phyloP scores from a whole-genome alignment of 2,113 vertebrate genomes.

The Pomatostomus ruficeps region DNA sequence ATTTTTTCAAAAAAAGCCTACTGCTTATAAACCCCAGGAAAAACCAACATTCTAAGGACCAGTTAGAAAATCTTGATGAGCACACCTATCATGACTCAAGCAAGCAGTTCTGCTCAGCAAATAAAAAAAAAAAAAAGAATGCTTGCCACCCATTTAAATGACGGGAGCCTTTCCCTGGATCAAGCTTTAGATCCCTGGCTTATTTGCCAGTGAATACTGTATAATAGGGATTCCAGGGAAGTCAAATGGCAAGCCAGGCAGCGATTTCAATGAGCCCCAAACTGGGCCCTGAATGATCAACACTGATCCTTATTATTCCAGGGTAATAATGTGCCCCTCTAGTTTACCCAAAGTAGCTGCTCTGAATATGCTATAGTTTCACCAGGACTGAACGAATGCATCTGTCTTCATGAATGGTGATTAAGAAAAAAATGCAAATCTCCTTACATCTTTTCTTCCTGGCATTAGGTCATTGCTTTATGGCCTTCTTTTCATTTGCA shows the following conservation, averaged over 20 bases:
- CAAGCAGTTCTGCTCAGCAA: not conserved
- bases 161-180: not conserved
- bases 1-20: not conserved
- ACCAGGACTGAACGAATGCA: slow-evolving; percentile 51
- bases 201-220: not conserved
- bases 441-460: slow-evolving; percentile 72
- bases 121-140: not conserved
- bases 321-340: slow-evolving; percentile 65
- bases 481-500: slow-evolving; percentile 71
- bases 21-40: not conserved
- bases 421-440: slow-evolving; percentile 70
- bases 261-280: slow-evolving; percentile 9
- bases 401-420: slow-evolving; percentile 72
- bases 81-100: not conserved
- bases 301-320: slow-evolving; percentile 59
- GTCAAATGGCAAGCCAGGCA: slow-evolving; percentile 28
- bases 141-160: not conserved
- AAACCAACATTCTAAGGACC: not conserved
- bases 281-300: slow-evolving; percentile 17
- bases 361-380: slow-evolving; percentile 66
- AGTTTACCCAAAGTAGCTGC: slow-evolving; percentile 69
- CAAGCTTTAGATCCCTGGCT: not conserved
- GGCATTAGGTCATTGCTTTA: slow-evolving; percentile 72
- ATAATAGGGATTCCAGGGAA: slow-evolving; percentile 43
- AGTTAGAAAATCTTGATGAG: not conserved